Conservation (phyloP, 1,140 invertebrate genomes). For the Achatina immaculata region DNA sequence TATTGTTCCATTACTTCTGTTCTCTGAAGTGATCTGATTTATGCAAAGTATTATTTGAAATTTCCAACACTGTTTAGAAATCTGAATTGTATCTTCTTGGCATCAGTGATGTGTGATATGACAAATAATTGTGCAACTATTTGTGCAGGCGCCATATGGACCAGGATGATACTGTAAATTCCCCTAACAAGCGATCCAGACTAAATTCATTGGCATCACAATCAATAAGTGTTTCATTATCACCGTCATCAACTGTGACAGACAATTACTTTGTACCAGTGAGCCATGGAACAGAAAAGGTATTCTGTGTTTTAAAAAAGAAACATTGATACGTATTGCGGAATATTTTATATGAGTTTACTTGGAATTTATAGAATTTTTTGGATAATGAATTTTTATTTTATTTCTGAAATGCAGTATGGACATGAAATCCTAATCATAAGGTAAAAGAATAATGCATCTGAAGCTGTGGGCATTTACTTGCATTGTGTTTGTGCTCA, state of each 20-base stretch:
- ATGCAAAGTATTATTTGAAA: too few relatives aligned
- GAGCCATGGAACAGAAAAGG: slow-evolving; percentile 24
- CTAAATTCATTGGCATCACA: background rate
- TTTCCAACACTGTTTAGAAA: too few relatives aligned
- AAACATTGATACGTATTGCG: background rate
- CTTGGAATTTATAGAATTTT: background rate
- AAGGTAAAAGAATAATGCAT: too few relatives aligned
- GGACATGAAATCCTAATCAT: too few relatives aligned
- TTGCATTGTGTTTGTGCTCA: background rate
- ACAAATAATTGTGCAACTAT: too few relatives aligned
- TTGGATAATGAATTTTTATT: background rate
- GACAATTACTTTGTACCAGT: slow-evolving; percentile 4
- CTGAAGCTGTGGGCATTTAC: background rate
- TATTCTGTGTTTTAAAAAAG: background rate
- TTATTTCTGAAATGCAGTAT: background rate
- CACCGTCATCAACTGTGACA: background rate
- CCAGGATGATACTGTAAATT: background rate
- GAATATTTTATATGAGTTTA: background rate
- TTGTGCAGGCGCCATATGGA: background rate
- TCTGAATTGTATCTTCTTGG: too few relatives aligned
- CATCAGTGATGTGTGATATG: too few relatives aligned
- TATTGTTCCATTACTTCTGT: too few relatives aligned
- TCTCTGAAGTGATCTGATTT: too few relatives aligned
- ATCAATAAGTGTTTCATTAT: background rate
- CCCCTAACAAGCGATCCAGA: background rate